Conservation (phyloP, 2,888 invertebrate genomes). For the Melieria omissa region DNA sequence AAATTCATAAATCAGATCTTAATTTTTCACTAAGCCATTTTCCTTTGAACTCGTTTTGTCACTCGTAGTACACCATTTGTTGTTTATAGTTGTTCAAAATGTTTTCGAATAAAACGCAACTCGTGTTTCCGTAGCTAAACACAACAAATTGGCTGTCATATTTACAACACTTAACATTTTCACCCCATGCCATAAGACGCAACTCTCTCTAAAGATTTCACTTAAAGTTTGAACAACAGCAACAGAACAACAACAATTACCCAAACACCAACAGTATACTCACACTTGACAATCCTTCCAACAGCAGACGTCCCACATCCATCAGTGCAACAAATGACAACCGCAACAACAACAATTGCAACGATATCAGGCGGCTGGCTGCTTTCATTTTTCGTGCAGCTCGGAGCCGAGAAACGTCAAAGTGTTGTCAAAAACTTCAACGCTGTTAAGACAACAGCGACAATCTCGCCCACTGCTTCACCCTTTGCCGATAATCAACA, state of each 20-base stretch:
- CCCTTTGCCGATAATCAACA: not conserved
- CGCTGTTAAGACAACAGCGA: not conserved
- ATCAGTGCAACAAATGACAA: constrained; percentile 8
- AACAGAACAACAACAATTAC: too few species aligned
- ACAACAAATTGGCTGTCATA: constrained; percentile 41
- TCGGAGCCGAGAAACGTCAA: not conserved
- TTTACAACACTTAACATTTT: constrained; percentile 34
- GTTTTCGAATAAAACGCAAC: not conserved
- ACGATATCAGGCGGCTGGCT: constrained; percentile 19
- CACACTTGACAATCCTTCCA: not conserved
- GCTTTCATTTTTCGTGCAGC: constrained; percentile 16
- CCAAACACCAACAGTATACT: too few species aligned
- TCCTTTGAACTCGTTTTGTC: too few species aligned
- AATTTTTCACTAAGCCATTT: too few species aligned
- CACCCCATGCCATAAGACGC: constrained; percentile 12
- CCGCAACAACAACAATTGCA: constrained; percentile 6
- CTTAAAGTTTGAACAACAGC: too few species aligned
- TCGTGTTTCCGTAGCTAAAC: constrained; percentile 24
- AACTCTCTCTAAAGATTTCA: not conserved
- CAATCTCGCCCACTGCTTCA: constrained; percentile 5
- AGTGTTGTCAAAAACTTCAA: constrained; percentile 22
- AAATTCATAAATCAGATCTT: too few species aligned
- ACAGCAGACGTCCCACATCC: constrained; percentile 22
- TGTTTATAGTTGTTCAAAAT: too few species aligned
- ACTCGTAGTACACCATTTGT: too few species aligned